Evolutionary conservation across 1,140 invertebrate genomes (phyloP).

Genomic region (Hypothenemus hampei): DNA sequence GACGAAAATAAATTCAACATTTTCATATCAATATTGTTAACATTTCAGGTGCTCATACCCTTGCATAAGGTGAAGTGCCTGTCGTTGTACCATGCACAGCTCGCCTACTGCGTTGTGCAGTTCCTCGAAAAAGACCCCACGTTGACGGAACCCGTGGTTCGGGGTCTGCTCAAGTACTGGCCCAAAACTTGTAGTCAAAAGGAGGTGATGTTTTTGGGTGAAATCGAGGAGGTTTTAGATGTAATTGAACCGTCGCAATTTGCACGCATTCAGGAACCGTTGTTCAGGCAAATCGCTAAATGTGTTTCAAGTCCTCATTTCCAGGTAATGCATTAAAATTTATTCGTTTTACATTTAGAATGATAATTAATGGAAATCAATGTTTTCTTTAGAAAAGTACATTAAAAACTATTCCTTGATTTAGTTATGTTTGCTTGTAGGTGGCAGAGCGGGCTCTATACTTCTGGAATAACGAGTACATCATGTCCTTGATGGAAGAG

Average conservation of each 20-base stretch:
- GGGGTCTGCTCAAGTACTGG: slow-evolving; percentile 97
- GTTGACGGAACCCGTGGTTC: slow-evolving; percentile 93
- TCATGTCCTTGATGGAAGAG: slow-evolving; percentile 90
- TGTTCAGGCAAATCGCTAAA: slow-evolving; percentile 95
- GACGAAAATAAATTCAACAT: background rate
- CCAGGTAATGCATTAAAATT: slow-evolving; percentile 55
- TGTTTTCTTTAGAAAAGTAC: background rate
- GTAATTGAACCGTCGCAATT: slow-evolving; percentile 98
- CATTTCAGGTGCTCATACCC: slow-evolving; percentile 67
- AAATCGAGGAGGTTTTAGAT: slow-evolving; percentile 97
- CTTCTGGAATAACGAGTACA: slow-evolving; percentile 97
- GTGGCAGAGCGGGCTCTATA: slow-evolving; percentile 95
- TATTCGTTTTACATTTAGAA: background rate
- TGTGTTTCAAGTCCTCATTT: slow-evolving; percentile 99
- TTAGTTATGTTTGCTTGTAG: too few relatives aligned
- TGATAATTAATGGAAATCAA: too few relatives aligned
- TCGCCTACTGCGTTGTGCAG: slow-evolving; percentile 99
- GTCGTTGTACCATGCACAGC: slow-evolving; percentile 91
- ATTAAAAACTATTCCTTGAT: slow-evolving; percentile 31
- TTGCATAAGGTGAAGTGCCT: slow-evolving; percentile 96
- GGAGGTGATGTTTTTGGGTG: slow-evolving; percentile 98
- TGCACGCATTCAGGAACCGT: slow-evolving; percentile 93
- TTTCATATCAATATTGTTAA: background rate
- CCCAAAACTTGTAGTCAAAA: slow-evolving; percentile 99
- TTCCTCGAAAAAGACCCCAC: slow-evolving; percentile 98